Percentiles rank a stretch among this genome's conserved stretches.
phyloP scores from a whole-genome alignment of 2,113 vertebrate genomes.

The Ptyas mucosa region DNA sequence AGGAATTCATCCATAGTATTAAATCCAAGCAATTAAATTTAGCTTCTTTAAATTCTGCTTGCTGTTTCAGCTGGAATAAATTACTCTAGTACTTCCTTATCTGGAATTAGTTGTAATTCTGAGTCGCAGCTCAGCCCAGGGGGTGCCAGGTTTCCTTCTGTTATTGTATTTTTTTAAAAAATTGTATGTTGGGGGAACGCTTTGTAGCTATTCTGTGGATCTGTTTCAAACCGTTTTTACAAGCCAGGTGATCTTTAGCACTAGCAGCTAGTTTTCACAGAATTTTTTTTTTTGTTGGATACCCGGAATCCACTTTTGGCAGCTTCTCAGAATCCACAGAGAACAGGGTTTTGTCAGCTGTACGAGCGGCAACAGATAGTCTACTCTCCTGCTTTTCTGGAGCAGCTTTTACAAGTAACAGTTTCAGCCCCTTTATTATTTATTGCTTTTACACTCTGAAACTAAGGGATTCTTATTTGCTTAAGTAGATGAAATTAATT shows the following conservation, averaged over 20 bases:
- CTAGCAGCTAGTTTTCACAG: background rate
- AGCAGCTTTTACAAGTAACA: conserved; percentile 39
- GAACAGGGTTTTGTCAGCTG: conserved; percentile 12
- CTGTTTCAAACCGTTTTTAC: background rate
- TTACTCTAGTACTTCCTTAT: background rate
- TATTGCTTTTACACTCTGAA: conserved; percentile 52
- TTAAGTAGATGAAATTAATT: conserved; percentile 52
- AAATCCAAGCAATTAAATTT: conserved; percentile 18
- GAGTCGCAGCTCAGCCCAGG: background rate
- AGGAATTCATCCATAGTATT: background rate
- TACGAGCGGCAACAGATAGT: conserved; percentile 31
- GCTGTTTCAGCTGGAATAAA: background rate
- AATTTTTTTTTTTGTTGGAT: background rate
- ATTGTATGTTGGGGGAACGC: background rate
- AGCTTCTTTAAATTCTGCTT: conserved; percentile 6
- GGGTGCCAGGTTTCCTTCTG: background rate
- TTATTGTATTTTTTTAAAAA: background rate
- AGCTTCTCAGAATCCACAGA: background rate
- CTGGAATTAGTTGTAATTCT: background rate
- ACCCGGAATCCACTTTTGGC: background rate
- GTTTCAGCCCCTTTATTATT: conserved; percentile 58
- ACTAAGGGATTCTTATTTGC: conserved; percentile 48
- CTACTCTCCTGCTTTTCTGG: conserved; percentile 12
- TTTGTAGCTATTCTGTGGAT: background rate
- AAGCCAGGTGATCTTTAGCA: background rate